phyloP scores from a whole-genome alignment of 2,888 invertebrate genomes.

The Amphipoea lucens region DNA sequence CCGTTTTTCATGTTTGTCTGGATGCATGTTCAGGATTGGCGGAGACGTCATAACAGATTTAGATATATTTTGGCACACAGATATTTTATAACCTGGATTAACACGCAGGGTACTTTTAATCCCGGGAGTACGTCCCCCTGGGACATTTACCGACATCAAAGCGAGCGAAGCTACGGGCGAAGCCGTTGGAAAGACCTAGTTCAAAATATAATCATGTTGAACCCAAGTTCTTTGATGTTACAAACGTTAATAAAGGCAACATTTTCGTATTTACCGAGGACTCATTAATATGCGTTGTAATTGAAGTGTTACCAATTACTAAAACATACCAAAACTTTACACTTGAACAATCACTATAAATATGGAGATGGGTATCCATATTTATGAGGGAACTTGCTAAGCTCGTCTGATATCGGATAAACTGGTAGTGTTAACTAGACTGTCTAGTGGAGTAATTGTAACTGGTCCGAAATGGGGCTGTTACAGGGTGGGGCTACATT shows the following conservation, averaged over 20 bases:
- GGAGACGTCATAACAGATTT: not conserved
- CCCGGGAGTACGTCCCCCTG: not conserved
- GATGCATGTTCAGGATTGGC: not conserved
- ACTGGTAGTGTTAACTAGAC: constrained; percentile 27
- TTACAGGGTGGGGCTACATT: not conserved
- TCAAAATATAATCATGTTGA: not conserved
- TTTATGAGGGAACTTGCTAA: constrained; percentile 72
- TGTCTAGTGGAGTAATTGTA: constrained; percentile 23
- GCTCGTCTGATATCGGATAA: constrained; percentile 55
- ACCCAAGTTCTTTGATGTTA: constrained; percentile 18
- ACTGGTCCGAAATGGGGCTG: not conserved
- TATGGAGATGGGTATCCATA: constrained; percentile 72
- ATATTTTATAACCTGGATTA: not conserved
- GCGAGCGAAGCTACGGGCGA: not conserved
- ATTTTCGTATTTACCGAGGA: constrained; percentile 18
- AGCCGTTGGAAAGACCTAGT: not conserved
- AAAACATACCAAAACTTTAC: constrained; percentile 72
- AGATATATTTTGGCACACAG: not conserved
- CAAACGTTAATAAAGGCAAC: constrained; percentile 16
- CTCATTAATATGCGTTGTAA: constrained; percentile 41
- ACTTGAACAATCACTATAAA: constrained; percentile 73
- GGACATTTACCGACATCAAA: not conserved
- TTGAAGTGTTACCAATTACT: constrained; percentile 50
- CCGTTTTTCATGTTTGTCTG: not conserved
- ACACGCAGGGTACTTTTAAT: not conserved